phyloP scores from a whole-genome alignment of 2,113 vertebrate genomes.

The Girardinichthys multiradiatus region DNA sequence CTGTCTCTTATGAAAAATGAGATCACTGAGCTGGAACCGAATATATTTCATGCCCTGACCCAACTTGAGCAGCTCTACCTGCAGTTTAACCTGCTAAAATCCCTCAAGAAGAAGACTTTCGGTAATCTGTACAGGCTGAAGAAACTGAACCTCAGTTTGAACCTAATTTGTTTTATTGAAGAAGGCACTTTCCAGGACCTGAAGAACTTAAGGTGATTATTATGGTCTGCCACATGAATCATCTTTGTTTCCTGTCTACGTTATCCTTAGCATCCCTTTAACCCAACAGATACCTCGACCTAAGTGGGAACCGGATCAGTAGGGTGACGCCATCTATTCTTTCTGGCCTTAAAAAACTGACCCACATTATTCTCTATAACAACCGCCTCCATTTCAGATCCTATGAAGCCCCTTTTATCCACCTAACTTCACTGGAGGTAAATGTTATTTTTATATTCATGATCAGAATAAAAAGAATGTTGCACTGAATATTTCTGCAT shows the following conservation, averaged over 20 bases:
- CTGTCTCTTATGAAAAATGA: conserved; percentile 28
- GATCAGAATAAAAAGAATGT: no score
- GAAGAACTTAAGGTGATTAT: conserved; percentile 1
- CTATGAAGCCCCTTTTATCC: conserved; percentile 14
- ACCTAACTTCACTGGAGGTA: conserved; percentile 33
- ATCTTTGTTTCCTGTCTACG: no score
- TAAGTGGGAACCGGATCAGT: conserved; percentile 38
- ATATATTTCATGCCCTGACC: conserved; percentile 20
- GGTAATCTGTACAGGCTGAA: neutral
- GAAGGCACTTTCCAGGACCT: conserved; percentile 24
- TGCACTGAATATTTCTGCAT: neutral
- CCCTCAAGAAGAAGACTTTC: conserved; percentile 33
- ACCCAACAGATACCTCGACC: conserved; percentile 21
- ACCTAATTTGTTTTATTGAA: conserved; percentile 40
- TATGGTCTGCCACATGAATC: neutral
- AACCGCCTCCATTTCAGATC: conserved; percentile 30
- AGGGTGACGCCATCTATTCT: conserved; percentile 31
- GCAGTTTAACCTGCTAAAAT: conserved; percentile 38
- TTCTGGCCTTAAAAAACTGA: conserved; percentile 19
- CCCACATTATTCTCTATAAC: conserved; percentile 18
- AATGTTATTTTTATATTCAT: no score
- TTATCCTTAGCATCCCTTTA: neutral
- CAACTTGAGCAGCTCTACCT: conserved; percentile 30
- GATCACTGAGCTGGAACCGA: conserved; percentile 11
- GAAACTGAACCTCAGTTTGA: conserved; percentile 36